Evolutionary conservation across 2,797 vertebrate species (phyloP).

Genomic region (Gadopsis marmoratus): DNA sequence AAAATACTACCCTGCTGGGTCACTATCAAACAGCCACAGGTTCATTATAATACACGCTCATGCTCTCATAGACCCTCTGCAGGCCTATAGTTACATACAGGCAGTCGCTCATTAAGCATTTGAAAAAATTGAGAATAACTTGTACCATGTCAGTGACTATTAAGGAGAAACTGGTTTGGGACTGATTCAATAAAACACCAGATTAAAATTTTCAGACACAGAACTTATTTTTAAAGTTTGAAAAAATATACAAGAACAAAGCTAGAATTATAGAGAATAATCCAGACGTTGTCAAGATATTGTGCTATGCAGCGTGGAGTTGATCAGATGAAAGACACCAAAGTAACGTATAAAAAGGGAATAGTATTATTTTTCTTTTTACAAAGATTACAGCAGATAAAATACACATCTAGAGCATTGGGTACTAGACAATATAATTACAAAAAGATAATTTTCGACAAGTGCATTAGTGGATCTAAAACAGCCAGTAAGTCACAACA

Average conservation of each 20-base stretch:
- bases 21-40: conserved; percentile 19
- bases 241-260: conserved; percentile 69
- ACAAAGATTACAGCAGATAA: conserved; percentile 78
- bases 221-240: conserved; percentile 38
- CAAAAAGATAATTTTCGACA: conserved; percentile 53
- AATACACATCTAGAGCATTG: conserved; percentile 62
- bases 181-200: neutral
- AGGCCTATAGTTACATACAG: neutral
- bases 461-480: conserved; percentile 61
- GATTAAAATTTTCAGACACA: conserved; percentile 32
- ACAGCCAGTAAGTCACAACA: conserved; percentile 17
- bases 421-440: conserved; percentile 52
- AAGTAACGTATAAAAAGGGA: conserved; percentile 75
- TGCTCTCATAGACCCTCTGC: neutral
- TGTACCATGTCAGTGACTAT: neutral
- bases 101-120: neutral
- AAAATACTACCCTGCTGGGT: conserved; percentile 66
- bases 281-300: conserved; percentile 37
- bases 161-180: neutral
- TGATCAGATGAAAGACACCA: conserved; percentile 56
- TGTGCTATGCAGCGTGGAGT: conserved; percentile 33
- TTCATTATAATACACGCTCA: conserved; percentile 9
- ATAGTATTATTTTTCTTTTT: conserved; percentile 64
- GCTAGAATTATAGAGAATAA: conserved; percentile 49
- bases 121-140: neutral